Evolutionary conservation across 2,113 vertebrate genomes (phyloP).

Genomic region (Acanthisitta chloris): DNA sequence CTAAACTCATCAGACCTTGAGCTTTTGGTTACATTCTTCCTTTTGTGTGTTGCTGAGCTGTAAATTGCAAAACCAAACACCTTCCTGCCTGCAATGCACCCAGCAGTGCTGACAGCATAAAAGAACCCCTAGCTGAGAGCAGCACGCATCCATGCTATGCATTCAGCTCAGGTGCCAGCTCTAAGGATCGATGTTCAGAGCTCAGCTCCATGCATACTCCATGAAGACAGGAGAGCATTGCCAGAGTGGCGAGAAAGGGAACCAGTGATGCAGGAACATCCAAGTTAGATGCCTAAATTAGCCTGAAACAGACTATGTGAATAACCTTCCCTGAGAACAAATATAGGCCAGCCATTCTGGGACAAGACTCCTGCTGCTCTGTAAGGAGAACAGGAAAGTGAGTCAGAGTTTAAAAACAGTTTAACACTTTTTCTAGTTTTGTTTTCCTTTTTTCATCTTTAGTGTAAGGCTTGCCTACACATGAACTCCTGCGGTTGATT

Average conservation of each 20-base stretch:
- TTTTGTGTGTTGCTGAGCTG: not conserved
- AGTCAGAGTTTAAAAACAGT: slow-evolving; percentile 48
- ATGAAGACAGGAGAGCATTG: not conserved
- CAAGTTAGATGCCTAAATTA: not conserved
- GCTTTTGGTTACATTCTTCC: not conserved
- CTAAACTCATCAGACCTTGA: not conserved
- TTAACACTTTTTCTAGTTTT: not conserved
- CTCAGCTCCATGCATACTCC: not conserved
- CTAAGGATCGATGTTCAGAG: not conserved
- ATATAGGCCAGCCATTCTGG: slow-evolving; percentile 49
- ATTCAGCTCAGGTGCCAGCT: not conserved
- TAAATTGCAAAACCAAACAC: not conserved
- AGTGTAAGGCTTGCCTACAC: slow-evolving; percentile 27
- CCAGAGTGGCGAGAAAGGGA: not conserved
- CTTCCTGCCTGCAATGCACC: not conserved
- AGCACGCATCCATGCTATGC: not conserved
- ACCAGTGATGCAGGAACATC: not conserved
- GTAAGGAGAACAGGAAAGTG: slow-evolving; percentile 18
- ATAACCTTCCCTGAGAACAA: slow-evolving; percentile 40
- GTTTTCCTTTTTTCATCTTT: slow-evolving; percentile 6
- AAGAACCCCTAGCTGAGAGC: not conserved
- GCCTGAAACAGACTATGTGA: slow-evolving; percentile 6
- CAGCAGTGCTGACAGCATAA: too few species aligned
- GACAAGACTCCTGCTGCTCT: slow-evolving; percentile 33
- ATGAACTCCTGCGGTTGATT: not conserved